phyloP scores from a whole-genome alignment of 2,888 invertebrate species.

The Callyntrura sp. region DNA sequence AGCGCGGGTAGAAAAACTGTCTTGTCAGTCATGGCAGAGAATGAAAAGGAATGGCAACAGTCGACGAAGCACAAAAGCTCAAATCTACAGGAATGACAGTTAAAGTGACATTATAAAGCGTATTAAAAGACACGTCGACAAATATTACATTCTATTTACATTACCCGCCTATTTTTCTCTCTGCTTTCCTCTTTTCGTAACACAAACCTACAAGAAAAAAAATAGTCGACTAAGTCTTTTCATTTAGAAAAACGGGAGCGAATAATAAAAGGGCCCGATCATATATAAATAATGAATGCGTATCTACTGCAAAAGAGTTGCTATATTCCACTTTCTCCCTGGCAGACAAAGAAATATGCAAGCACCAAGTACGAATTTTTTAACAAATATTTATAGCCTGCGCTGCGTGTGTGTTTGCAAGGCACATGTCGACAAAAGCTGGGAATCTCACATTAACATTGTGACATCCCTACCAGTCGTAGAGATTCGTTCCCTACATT shows the following conservation, averaged over 20 bases:
- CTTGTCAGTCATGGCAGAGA: constrained; percentile 5
- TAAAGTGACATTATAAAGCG: constrained; percentile 45
- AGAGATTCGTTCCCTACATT: too few species aligned
- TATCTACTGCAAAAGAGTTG: background rate
- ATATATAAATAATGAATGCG: background rate
- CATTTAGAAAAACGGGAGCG: background rate
- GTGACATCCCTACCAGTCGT: too few species aligned
- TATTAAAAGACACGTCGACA: constrained; percentile 26
- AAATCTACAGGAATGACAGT: constrained; percentile 23
- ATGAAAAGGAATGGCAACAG: constrained; percentile 25
- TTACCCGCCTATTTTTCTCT: background rate
- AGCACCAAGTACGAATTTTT: background rate
- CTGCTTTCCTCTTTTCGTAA: background rate
- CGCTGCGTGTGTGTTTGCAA: background rate
- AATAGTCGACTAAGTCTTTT: constrained; percentile 29
- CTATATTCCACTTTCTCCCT: background rate
- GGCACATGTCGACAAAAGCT: background rate
- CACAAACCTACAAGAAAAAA: constrained; percentile 1
- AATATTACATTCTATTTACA: constrained; percentile 39
- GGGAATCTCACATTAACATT: too few species aligned
- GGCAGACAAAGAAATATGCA: background rate
- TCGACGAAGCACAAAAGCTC: background rate
- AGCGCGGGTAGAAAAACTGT: background rate
- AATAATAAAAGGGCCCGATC: background rate
- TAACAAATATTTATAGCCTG: too few species aligned